Evolutionary conservation across 35 echinoderm and acorn worm genomes (phyloP), one percentile per base, ranked within the genome.

Genomic region (Apostichopus californicus): DNA sequence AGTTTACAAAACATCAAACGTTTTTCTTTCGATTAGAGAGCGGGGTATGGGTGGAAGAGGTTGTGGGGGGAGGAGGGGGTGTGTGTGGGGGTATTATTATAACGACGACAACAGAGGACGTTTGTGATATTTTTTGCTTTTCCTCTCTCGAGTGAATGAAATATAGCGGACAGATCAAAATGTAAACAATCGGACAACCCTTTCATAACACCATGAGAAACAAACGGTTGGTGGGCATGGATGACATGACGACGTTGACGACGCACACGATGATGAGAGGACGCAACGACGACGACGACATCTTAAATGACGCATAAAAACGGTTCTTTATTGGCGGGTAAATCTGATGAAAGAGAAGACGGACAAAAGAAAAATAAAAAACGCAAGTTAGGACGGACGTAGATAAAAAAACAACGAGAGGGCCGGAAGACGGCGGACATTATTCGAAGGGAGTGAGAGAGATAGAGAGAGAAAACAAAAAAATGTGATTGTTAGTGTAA

Each of bases 281-380:
- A 18, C 34, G 18, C 64, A 18, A 68, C 64, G 64, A 68, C 64
- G 64, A 9, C 18, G 80, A 83, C 80, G 80, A 83, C 80, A 83
- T 83, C 80, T 56, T 83, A 83, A 83, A 83, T 53, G 80, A 83
- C 52, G 64, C 18, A 14, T 68, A 68, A 68, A 68, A 83, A 83
- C 46, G 24, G 80, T 83, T 53, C 18, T 46, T 46, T 87, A 28
- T 63, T 57, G 59, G 86, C 86, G 86, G 64, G 86, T n/a, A 22
- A 56, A 87, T 87, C 86, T 87, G 86, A 87, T 87, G 86, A 25
- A 87, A 87, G 26, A 87, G 22, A 59, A 87, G 57, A 87, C 55
- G 64, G 86, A 87, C 55, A 87, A 87, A 87, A 63, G 57, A 87
- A 87, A 87, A 87, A 83, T 55, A 83, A 83, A 34, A 34, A 25